These are phyloP conservation scores for Leptinotarsa texana DNA, from an alignment of 1,140 invertebrate genomes.

Conservation along the genomic window DNA sequence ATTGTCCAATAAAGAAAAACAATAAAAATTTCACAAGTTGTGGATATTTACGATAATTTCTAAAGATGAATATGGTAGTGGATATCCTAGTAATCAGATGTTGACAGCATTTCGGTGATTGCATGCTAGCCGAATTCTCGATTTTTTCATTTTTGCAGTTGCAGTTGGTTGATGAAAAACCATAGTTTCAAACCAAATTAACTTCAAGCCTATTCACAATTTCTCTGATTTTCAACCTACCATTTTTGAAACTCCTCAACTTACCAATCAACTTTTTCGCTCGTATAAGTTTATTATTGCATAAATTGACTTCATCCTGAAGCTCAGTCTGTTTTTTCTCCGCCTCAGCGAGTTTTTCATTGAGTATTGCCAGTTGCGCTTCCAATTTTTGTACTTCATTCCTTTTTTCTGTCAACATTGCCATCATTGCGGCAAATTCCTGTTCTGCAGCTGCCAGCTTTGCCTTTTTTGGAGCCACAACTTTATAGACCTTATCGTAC, in stretches of 20 bases:
- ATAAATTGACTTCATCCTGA: conserved; percentile 86
- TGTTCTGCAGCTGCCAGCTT: conserved; percentile 76
- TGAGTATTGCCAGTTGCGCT: conserved; percentile 73
- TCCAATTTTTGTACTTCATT: conserved; percentile 73
- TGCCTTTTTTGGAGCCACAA: conserved; percentile 81
- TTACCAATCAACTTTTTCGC: conserved; percentile 77
- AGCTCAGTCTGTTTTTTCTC: conserved; percentile 74
- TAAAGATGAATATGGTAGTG: no score
- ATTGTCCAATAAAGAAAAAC: no score
- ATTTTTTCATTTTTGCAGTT: no score
- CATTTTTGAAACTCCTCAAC: not conserved
- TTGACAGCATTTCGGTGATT: no score
- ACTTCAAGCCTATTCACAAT: no score
- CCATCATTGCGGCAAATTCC: conserved; percentile 79
- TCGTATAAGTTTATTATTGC: conserved; percentile 83
- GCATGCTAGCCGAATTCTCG: no score
- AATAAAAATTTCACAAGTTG: no score
- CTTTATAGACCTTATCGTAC: conserved; percentile 69
- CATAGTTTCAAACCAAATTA: no score
- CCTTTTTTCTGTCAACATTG: conserved; percentile 78
- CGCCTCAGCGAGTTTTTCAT: conserved; percentile 70
- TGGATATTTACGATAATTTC: no score
- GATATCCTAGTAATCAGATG: no score
- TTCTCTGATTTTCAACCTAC: not conserved
- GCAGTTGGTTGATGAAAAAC: no score